phyloP scores from a whole-genome alignment of 2,888 invertebrate genomes.

The Apocheima hispidaria region DNA sequence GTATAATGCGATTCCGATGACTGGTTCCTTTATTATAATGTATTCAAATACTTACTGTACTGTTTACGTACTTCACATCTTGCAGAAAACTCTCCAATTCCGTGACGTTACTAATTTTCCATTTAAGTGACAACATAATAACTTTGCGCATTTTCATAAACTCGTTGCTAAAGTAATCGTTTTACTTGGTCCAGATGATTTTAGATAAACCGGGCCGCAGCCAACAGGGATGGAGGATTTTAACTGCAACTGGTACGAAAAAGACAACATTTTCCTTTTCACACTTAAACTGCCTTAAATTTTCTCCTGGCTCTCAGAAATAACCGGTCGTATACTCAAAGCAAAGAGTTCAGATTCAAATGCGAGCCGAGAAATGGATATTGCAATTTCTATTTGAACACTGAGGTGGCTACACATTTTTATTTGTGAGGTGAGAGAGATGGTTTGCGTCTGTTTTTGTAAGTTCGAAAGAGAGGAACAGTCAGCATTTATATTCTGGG shows the following conservation, averaged over 20 bases:
- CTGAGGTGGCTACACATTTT: conserved; percentile 83
- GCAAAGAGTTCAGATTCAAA: conserved; percentile 61
- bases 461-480: conserved; percentile 65
- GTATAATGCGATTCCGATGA: not conserved
- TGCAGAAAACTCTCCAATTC: conserved; percentile 38
- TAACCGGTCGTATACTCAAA: conserved; percentile 52
- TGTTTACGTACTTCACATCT: not conserved
- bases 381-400: conserved; percentile 80
- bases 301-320: conserved; percentile 38
- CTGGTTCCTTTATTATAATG: too few relatives aligned
- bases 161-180: conserved; percentile 74
- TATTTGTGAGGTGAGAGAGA: conserved; percentile 80
- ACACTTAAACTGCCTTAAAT: conserved; percentile 62
- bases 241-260: conserved; percentile 84
- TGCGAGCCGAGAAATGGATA: conserved; percentile 63
- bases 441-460: conserved; percentile 51
- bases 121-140: conserved; percentile 70
- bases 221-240: conserved; percentile 81
- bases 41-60: not conserved
- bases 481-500: conserved; percentile 84
- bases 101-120: conserved; percentile 55
- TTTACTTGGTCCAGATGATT: conserved; percentile 83
- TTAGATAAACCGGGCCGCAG: conserved; percentile 76
- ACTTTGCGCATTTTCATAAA: conserved; percentile 80
- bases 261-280: conserved; percentile 80